Base-by-base conservation (phyloP, 1,140 invertebrate species). In the Propsilocerus akamusi region DNA sequence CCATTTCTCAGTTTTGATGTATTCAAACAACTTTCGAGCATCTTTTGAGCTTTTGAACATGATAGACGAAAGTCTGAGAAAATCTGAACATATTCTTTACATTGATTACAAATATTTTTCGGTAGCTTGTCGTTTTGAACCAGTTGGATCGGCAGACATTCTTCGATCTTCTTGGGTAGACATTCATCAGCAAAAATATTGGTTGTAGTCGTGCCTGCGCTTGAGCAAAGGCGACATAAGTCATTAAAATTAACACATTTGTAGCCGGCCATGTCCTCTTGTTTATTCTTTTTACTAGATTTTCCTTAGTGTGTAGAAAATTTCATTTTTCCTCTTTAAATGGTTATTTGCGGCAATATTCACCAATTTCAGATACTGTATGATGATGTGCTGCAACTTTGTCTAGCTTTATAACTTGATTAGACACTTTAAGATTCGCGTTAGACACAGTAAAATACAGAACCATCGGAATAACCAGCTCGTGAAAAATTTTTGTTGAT, bases 181-280 rank as follows among this genome's bases (percentile, higher is more conserved):
- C 78, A 77, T 54, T 80, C 77, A 23, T 75, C 70, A 10, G 76
- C 72, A 55, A 77, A 81, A 51, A 81, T 77, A 57, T 80, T 72
- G 51, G 76, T 72, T 62, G 77, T 80, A 51, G 61, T 68, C 48
- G 77, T 75, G 22, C 68, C 63, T 52, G 74, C 74, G 57, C 73
- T 79, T 25, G 72, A 79, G 60, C 78, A 81, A 32, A 81, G 66
- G 55, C 78, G 69, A 57, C 79, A 82, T 48, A 82, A 64, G 65
- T 81, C 78, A 57, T 78, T 78, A 59, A 77, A 82, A 62, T 78
- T 80, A 8, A 80, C 78, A 53, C 74, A 71, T 52, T 73, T 72
- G 56, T 80, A 77, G 57, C 72, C 76, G 49, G 74, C 71, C 76
- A 79, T 79, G 52, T 56, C 60, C 8, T 7, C 17, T 47, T 47